phyloP scores from a whole-genome alignment of 2,113 vertebrate species.

The Mastomys coucha region DNA sequence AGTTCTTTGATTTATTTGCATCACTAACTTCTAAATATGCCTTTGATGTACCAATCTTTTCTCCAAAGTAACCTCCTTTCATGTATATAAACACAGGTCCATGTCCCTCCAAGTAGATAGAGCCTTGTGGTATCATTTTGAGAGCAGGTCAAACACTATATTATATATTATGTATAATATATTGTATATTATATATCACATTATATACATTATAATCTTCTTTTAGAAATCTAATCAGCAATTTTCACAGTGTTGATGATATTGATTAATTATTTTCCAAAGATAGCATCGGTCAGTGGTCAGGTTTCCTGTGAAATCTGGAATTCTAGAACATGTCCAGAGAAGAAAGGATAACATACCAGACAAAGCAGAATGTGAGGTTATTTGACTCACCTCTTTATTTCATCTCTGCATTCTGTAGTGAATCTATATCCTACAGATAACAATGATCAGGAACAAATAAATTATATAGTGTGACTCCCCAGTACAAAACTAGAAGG shows the following conservation, averaged over 20 bases:
- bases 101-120: not conserved
- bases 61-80: not conserved
- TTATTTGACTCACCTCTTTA: not conserved
- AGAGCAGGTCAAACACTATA: not conserved
- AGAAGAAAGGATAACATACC: not conserved
- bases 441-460: not conserved
- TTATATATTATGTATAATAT: not conserved
- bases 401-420: not conserved
- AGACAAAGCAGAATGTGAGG: not conserved
- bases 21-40: constrained; percentile 36
- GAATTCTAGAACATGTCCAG: not conserved
- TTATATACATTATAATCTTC: not conserved
- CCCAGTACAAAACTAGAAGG: not conserved
- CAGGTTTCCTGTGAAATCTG: not conserved
- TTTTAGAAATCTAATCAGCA: constrained; percentile 1
- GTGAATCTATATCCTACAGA: not conserved
- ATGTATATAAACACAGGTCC: not conserved
- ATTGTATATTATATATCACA: too few species aligned
- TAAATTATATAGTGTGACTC: not conserved
- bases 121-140: not conserved
- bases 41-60: not conserved
- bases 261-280: constrained; percentile 26
- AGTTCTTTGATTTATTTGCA: constrained; percentile 52
- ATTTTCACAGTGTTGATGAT: not conserved
- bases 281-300: not conserved